Evolutionary conservation across 1,140 invertebrate species (phyloP).

Genomic region (Drosophila santomea): DNA sequence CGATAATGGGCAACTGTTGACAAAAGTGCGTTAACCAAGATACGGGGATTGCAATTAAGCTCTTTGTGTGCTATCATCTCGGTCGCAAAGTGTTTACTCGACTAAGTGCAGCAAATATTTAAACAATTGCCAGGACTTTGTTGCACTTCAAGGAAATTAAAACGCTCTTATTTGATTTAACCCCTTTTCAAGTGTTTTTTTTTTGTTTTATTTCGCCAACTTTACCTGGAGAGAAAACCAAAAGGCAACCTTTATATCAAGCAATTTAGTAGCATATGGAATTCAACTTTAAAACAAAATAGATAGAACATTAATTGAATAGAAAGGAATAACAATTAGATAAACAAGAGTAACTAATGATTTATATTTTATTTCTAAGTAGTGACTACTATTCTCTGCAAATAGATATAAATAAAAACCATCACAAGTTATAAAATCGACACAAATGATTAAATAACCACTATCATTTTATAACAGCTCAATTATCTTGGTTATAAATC

Average conservation of each 20-base stretch:
- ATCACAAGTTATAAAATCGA: background rate
- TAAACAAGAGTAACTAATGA: too few species aligned
- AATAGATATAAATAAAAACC: too few species aligned
- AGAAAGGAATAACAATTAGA: too few species aligned
- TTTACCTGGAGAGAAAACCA: too few species aligned
- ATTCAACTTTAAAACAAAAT: too few species aligned
- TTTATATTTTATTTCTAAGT: too few species aligned
- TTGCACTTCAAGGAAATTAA: conserved; percentile 1
- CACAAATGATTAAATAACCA: conserved; percentile 6
- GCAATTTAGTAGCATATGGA: too few species aligned
- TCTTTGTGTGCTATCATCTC: background rate
- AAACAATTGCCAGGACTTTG: conserved; percentile 23
- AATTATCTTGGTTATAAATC: conserved; percentile 13
- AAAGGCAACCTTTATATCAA: too few species aligned
- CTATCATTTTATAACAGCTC: conserved; percentile 1
- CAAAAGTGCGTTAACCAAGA: conserved; percentile 32
- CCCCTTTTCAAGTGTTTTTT: too few species aligned
- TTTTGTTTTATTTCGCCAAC: too few species aligned
- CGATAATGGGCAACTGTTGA: conserved; percentile 4
- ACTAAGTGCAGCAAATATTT: conserved; percentile 29
- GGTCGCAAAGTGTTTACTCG: conserved; percentile 5
- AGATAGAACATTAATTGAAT: too few species aligned
- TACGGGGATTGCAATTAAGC: conserved; percentile 11
- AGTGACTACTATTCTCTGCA: too few species aligned
- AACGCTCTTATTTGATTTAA: background rate